phyloP scores from a whole-genome alignment of 2,888 invertebrate species.

The Spisula subtruncata region DNA sequence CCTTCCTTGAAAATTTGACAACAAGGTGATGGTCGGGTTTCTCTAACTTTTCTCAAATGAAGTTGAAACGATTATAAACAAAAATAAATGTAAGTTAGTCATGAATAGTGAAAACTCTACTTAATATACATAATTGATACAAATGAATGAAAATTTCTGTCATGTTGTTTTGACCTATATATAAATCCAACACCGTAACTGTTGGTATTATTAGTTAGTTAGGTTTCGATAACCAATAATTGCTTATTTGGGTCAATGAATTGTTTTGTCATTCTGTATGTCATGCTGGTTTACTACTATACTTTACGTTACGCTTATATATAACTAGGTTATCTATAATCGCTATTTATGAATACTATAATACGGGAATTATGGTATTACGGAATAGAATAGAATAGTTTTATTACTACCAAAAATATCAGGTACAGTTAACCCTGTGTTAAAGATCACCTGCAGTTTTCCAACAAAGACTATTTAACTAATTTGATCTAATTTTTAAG shows the following conservation, averaged over 20 bases:
- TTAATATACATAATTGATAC: not conserved
- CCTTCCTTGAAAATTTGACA: too few species aligned
- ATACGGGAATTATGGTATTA: not conserved
- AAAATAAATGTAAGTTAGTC: not conserved
- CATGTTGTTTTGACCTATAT: not conserved
- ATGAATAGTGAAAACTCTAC: not conserved
- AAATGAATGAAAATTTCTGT: not conserved
- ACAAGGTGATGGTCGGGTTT: too few species aligned
- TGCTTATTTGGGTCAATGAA: conserved; percentile 15
- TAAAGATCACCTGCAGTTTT: too few species aligned
- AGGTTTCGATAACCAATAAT: not conserved
- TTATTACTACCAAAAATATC: too few species aligned
- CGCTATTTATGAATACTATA: not conserved
- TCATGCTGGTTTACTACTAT: not conserved
- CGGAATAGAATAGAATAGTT: not conserved
- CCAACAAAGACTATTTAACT: too few species aligned
- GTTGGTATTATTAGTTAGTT: not conserved
- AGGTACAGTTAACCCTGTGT: too few species aligned
- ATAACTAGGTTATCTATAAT: conserved; percentile 10
- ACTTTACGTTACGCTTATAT: not conserved
- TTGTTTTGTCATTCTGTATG: not conserved
- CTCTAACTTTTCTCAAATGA: too few species aligned
- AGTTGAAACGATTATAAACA: too few species aligned
- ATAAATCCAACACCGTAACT: too few species aligned
- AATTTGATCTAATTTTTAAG: too few species aligned